Evolutionary conservation across 2,113 vertebrate species (phyloP).

Genomic region (Dinomys branickii): DNA sequence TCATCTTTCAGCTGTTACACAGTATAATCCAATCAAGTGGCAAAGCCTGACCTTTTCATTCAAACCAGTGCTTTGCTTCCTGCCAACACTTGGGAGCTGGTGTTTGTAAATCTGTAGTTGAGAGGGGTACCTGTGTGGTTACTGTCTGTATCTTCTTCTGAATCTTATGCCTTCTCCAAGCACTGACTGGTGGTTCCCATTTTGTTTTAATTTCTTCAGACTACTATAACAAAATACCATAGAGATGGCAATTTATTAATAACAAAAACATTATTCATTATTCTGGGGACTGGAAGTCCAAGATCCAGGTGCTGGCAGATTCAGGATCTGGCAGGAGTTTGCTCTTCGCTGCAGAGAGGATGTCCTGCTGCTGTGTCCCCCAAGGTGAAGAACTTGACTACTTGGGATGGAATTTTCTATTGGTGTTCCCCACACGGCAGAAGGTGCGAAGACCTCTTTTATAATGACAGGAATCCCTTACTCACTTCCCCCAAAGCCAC

Average conservation of each 20-base stretch:
- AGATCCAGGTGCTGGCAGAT: background rate
- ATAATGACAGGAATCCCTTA: background rate
- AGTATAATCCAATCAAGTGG: background rate
- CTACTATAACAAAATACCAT: background rate
- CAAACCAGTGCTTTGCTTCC: background rate
- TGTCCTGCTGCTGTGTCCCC: background rate
- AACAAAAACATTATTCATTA: background rate
- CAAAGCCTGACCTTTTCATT: background rate
- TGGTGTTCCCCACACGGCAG: accelerated
- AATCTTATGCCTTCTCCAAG: background rate
- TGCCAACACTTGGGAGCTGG: no score
- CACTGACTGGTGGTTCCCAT: background rate
- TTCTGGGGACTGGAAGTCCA: background rate
- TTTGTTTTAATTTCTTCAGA: background rate
- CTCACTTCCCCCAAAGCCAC: no score
- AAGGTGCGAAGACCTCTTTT: background rate
- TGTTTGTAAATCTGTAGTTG: background rate
- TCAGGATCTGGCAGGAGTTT: no score
- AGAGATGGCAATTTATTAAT: background rate
- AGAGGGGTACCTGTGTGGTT: background rate
- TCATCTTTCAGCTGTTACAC: background rate
- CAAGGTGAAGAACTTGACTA: background rate
- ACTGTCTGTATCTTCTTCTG: background rate
- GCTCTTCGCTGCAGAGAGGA: background rate
- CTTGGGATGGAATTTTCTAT: background rate